phyloP scores from a whole-genome alignment of 1,140 invertebrate species.

The Batillaria attramentaria region DNA sequence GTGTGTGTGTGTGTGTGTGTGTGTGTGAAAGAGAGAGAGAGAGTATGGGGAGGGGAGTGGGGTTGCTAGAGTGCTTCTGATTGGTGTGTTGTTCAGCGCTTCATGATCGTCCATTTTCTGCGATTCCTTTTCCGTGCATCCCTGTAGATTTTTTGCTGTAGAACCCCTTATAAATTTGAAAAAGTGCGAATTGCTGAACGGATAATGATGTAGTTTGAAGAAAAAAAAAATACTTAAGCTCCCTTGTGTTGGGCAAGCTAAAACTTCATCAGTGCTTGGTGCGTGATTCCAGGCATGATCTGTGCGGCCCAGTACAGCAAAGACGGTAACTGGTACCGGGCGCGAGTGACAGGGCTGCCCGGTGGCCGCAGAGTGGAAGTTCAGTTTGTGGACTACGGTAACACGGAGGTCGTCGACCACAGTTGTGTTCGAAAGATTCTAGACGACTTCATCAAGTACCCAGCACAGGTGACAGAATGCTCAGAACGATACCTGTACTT shows the following conservation, averaged over 20 bases:
- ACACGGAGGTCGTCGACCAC: slow-evolving; percentile 56
- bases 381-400: slow-evolving; percentile 74
- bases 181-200: too few species aligned
- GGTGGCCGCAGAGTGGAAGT: slow-evolving; percentile 69
- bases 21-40: too few species aligned
- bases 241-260: background rate
- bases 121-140: too few species aligned
- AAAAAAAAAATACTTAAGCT: background rate
- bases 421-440: slow-evolving; percentile 50
- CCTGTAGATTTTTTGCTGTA: too few species aligned
- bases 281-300: slow-evolving; percentile 72
- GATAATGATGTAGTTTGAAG: background rate
- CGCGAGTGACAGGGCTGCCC: slow-evolving; percentile 49
- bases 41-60: background rate
- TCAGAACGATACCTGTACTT: background rate
- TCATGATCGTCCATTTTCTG: too few species aligned
- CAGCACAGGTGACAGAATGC: slow-evolving; percentile 55
- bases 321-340: slow-evolving; percentile 60
- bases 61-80: too few species aligned
- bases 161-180: too few species aligned
- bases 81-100: too few species aligned
- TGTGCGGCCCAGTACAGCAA: slow-evolving; percentile 69
- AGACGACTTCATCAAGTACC: slow-evolving; percentile 47
- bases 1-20: background rate
- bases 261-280: background rate